Conservation (phyloP, 2,888 invertebrate species). For the Cantharis flavilabris region DNA sequence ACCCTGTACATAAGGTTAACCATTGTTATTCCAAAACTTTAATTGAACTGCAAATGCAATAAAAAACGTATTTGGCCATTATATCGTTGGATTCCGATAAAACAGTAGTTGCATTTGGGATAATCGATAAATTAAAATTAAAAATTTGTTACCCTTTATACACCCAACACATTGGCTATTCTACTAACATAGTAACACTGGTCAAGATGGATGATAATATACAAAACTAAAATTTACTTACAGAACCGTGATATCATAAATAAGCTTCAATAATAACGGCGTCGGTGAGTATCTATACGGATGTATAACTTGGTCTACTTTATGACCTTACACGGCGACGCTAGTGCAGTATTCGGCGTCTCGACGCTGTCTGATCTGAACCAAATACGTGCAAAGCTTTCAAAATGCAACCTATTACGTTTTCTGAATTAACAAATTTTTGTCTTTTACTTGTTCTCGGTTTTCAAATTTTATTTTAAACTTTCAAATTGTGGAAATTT, state of each 20-base stretch:
- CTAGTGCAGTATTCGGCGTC: slow-evolving; percentile 13
- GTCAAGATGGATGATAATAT: background rate
- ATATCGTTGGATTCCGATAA: background rate
- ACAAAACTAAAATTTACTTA: slow-evolving; percentile 4
- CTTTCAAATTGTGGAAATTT: slow-evolving; percentile 4
- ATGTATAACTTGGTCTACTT: slow-evolving; percentile 15
- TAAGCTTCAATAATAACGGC: slow-evolving; percentile 11
- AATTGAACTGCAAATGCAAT: too few species aligned
- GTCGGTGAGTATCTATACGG: slow-evolving; percentile 10
- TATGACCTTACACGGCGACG: slow-evolving; percentile 9
- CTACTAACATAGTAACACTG: background rate
- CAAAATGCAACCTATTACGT: slow-evolving; percentile 11
- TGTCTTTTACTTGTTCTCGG: background rate
- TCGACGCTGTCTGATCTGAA: slow-evolving; percentile 14
- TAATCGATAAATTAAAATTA: background rate
- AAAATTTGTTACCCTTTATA: background rate
- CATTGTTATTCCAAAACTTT: background rate
- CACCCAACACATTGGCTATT: background rate
- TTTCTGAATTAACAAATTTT: background rate
- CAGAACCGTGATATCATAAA: slow-evolving; percentile 6
- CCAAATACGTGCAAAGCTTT: slow-evolving; percentile 12
- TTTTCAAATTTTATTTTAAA: background rate
- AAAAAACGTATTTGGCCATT: background rate
- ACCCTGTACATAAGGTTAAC: background rate
- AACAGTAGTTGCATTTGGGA: background rate